phyloP scores from a whole-genome alignment of 2,888 invertebrate genomes.

The Brenthis daphne region DNA sequence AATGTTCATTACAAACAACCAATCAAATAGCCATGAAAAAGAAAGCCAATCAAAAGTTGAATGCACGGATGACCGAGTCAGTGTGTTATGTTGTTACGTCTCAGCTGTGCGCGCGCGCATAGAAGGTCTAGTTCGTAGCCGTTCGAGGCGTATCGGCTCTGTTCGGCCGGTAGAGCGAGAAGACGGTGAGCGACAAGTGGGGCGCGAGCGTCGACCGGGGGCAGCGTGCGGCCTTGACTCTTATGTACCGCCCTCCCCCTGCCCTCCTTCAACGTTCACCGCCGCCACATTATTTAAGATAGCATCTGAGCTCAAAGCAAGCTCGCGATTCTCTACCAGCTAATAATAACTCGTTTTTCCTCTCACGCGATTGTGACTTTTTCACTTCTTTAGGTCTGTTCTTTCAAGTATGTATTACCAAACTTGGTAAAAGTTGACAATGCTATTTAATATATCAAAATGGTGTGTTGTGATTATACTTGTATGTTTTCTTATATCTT shows the following conservation, averaged over 20 bases:
- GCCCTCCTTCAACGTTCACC: conserved; percentile 60
- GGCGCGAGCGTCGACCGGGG: conserved; percentile 89
- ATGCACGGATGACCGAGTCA: conserved; percentile 83
- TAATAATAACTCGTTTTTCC: conserved; percentile 81
- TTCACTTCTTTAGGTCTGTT: conserved; percentile 55
- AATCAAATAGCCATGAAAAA: conserved; percentile 72
- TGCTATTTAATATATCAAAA: background rate
- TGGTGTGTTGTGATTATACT: background rate
- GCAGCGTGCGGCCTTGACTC: conserved; percentile 90
- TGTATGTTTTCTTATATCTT: background rate
- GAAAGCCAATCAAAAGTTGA: conserved; percentile 82
- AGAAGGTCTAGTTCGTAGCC: conserved; percentile 80
- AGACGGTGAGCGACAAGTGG: conserved; percentile 69
- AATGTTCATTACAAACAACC: conserved; percentile 42
- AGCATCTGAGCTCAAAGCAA: conserved; percentile 77
- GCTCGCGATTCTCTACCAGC: conserved; percentile 77
- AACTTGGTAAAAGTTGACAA: conserved; percentile 39
- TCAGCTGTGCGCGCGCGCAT: conserved; percentile 81
- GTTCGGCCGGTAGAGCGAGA: conserved; percentile 67
- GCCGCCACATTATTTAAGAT: conserved; percentile 81
- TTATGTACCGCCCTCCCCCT: conserved; percentile 58
- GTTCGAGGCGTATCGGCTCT: conserved; percentile 61
- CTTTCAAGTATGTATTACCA: conserved; percentile 49
- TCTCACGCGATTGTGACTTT: conserved; percentile 75
- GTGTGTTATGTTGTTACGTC: conserved; percentile 81